These are phyloP conservation scores for Zoanthus sansibaricus DNA, from an alignment of 92 coral and sea anemone genomes.

Conservation along the genomic window DNA sequence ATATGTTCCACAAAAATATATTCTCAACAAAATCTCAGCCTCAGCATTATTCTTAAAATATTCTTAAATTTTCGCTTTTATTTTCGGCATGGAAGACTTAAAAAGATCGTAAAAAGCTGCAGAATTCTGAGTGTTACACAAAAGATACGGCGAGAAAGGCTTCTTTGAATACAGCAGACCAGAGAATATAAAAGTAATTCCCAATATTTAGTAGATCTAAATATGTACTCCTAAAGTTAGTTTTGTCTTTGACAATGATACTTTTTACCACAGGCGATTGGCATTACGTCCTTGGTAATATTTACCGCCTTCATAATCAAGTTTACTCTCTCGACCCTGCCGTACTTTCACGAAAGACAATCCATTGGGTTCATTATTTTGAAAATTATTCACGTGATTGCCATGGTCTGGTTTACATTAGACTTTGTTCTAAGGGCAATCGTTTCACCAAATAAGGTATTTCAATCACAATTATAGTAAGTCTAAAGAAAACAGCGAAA, in stretches of 20 bases:
- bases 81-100: too few species aligned
- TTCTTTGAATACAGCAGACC: too few species aligned
- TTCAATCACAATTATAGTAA: neutral
- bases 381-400: conserved; percentile 76
- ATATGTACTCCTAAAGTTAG: neutral
- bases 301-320: conserved; percentile 84
- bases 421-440: conserved; percentile 81
- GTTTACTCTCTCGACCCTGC: conserved; percentile 87
- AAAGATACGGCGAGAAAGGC: too few species aligned
- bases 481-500: neutral
- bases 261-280: conserved; percentile 68
- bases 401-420: conserved; percentile 84
- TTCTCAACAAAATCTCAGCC: too few species aligned
- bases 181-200: too few species aligned
- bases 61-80: too few species aligned
- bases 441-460: conserved; percentile 79
- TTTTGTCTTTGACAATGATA: neutral
- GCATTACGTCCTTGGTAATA: conserved; percentile 74
- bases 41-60: too few species aligned
- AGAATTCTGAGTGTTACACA: too few species aligned
- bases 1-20: too few species aligned
- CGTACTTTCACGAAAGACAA: conserved; percentile 69
- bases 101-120: too few species aligned
- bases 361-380: conserved; percentile 66
- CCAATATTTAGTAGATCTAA: neutral